Percentiles rank a stretch among this genome's conserved stretches.
Conservation (phyloP, 2,113 vertebrate genomes). For the Oncorhynchus tshawytscha region DNA sequence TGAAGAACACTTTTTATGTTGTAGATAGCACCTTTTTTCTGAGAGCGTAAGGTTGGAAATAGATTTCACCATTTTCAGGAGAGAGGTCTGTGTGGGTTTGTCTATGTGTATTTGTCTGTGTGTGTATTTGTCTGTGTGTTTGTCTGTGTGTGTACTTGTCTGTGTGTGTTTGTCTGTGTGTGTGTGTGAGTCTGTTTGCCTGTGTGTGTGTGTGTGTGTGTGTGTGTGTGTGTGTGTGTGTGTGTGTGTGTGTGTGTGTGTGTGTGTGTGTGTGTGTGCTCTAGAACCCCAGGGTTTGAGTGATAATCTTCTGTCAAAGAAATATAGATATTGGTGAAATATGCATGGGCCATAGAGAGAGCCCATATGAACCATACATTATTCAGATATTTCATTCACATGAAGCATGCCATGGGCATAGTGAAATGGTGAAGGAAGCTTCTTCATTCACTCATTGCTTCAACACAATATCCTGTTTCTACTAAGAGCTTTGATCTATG, state of each 20-base stretch:
- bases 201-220: too few species aligned
- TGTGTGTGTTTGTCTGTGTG: too few species aligned
- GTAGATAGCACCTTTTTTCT: too few species aligned
- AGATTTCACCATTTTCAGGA: too few species aligned
- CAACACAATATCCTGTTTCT: too few species aligned
- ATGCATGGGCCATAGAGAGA: neutral
- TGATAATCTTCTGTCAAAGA: neutral
- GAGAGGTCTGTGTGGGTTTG: too few species aligned
- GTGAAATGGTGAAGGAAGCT: neutral
- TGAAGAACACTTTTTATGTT: too few species aligned
- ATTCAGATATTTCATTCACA: neutral
- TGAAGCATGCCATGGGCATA: neutral
- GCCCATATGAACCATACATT: neutral
- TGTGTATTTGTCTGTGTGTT: too few species aligned
- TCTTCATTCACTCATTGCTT: neutral
- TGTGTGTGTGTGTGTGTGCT: neutral
- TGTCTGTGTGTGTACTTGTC: rapidly evolving
- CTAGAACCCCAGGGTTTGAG: neutral
- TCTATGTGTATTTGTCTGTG: too few species aligned
- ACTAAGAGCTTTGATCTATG: neutral
- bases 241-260: too few species aligned
- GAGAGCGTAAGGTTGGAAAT: too few species aligned
- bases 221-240: neutral
- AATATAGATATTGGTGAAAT: neutral
- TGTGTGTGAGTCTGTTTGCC: neutral